phyloP scores from a whole-genome alignment of 1,140 invertebrate genomes.

The Chironomus striatipennis region DNA sequence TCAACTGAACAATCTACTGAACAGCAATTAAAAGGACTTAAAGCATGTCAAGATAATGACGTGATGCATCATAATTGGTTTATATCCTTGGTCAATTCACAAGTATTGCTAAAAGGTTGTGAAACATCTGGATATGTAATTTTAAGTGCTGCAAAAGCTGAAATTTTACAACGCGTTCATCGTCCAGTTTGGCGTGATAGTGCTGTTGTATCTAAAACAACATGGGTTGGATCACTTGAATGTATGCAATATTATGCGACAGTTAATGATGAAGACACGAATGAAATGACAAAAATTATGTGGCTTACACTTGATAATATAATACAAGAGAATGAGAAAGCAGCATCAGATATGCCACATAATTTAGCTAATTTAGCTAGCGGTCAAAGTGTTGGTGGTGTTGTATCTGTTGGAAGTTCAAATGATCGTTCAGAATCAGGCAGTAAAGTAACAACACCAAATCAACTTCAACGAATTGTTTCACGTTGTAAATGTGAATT shows the following conservation, averaged over 20 bases:
- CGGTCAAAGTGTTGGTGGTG: constrained; percentile 58
- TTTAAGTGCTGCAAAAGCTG: constrained; percentile 88
- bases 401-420: constrained; percentile 70
- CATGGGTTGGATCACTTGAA: constrained; percentile 89
- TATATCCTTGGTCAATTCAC: constrained; percentile 81
- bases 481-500: constrained; percentile 96
- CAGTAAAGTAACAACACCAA: constrained; percentile 30
- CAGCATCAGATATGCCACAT: constrained; percentile 74
- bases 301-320: constrained; percentile 86
- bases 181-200: constrained; percentile 85
- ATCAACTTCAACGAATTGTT: constrained; percentile 87
- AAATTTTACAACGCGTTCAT: constrained; percentile 84
- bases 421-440: constrained; percentile 41
- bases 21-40: constrained; percentile 72
- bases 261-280: constrained; percentile 70
- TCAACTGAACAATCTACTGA: constrained; percentile 58
- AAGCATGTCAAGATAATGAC: constrained; percentile 80
- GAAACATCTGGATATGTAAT: constrained; percentile 96
- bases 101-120: constrained; percentile 90
- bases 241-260: constrained; percentile 99
- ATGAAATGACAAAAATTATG: constrained; percentile 52
- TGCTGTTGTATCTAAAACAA: constrained; percentile 84
- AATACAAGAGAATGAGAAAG: constrained; percentile 76
- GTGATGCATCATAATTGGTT: constrained; percentile 88
- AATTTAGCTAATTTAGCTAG: constrained; percentile 80